phyloP scores from a whole-genome alignment of 2,113 vertebrate species.

The Tupaia chinensis region DNA sequence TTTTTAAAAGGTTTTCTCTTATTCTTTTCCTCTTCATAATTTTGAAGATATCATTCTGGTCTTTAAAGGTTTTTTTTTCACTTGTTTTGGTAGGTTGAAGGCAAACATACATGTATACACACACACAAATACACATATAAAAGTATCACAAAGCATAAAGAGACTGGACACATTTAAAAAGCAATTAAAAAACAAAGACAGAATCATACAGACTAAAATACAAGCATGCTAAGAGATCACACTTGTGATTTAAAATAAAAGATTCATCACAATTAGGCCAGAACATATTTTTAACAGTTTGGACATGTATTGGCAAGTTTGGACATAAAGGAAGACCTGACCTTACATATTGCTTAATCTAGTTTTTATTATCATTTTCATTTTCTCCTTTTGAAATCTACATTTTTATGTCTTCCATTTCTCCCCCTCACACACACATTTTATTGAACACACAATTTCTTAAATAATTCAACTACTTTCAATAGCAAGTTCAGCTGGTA shows the following conservation, averaged over 20 bases:
- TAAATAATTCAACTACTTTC: too few relatives aligned
- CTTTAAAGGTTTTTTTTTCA: not conserved
- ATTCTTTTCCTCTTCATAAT: not conserved
- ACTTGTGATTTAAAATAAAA: not conserved
- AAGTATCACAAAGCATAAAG: not conserved
- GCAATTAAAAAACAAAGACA: not conserved
- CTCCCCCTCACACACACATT: too few relatives aligned
- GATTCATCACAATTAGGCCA: not conserved
- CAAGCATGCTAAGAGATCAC: not conserved
- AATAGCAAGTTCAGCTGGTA: too few relatives aligned
- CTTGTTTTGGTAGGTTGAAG: not conserved
- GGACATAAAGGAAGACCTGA: not conserved
- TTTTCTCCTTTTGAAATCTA: constrained; percentile 5
- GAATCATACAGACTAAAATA: not conserved
- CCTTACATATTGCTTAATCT: not conserved
- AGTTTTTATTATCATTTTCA: not conserved
- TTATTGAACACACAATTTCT: too few relatives aligned
- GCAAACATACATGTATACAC: not conserved
- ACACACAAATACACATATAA: not conserved
- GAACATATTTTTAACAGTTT: not conserved
- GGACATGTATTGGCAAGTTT: not conserved
- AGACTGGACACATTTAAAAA: not conserved
- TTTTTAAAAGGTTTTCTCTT: not conserved
- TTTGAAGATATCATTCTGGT: not conserved
- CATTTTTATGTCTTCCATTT: not conserved